Evolutionary conservation across 2,888 invertebrate genomes (phyloP).

Genomic region (Anagyrus pseudococci): DNA sequence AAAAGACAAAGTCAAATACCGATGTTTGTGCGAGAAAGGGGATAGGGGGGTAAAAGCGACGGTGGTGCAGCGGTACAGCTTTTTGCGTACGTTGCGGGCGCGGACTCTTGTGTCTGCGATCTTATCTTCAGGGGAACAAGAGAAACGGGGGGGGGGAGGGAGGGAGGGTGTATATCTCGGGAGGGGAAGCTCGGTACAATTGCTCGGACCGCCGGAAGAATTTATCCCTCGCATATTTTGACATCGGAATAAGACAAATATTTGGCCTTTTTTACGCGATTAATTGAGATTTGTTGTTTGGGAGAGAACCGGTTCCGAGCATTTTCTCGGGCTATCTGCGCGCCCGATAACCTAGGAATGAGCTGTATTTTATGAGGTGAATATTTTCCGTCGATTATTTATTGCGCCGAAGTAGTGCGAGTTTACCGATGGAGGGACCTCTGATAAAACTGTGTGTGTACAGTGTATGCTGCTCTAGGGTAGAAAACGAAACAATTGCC

Average conservation of each 20-base stretch:
- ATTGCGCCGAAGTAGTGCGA: background rate
- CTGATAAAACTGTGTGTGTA: conserved; percentile 9
- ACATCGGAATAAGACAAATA: conserved; percentile 5
- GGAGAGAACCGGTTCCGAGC: conserved; percentile 18
- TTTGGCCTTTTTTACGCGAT: conserved; percentile 20
- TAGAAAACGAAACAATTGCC: conserved; percentile 20
- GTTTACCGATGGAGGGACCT: background rate
- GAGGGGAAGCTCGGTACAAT: conserved; percentile 9
- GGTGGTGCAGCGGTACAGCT: no score
- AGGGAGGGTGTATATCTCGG: background rate
- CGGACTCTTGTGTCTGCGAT: no score
- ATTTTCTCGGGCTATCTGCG: conserved; percentile 25
- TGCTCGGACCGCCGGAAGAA: conserved; percentile 14
- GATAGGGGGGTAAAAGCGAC: no score
- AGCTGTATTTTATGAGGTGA: conserved; percentile 20
- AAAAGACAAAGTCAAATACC: no score
- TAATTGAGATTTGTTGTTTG: conserved; percentile 22
- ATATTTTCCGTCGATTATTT: conserved; percentile 31
- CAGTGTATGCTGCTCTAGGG: no score
- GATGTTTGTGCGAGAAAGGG: no score
- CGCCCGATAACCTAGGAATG: conserved; percentile 22
- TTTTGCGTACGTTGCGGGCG: no score
- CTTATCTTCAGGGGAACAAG: no score
- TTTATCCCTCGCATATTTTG: conserved; percentile 13
- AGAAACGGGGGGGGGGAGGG: no score